Evolutionary conservation across 2,797 vertebrate species (phyloP).

Genomic region (Leptatherina wallacei): DNA sequence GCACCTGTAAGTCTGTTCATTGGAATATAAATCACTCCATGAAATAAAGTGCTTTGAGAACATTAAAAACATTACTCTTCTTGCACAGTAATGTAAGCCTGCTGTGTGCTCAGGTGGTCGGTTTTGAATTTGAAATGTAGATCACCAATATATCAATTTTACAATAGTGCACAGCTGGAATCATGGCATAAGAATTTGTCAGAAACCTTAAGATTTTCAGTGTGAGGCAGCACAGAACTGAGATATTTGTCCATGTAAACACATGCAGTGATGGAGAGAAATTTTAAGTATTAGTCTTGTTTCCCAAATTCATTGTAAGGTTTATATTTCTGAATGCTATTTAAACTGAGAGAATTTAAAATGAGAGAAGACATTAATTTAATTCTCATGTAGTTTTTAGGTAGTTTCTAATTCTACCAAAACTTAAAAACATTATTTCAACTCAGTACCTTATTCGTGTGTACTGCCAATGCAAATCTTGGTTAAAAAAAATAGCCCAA

Average conservation of each 20-base stretch:
- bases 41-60: not conserved
- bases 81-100: not conserved
- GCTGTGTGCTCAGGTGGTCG: too few species aligned
- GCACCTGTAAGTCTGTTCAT: not conserved
- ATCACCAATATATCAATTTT: too few species aligned
- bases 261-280: not conserved
- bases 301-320: not conserved
- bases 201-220: not conserved
- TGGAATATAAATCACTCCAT: not conserved
- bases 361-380: too few species aligned
- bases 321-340: too few species aligned
- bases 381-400: too few species aligned
- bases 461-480: not conserved
- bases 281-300: not conserved
- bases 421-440: not conserved
- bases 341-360: too few species aligned
- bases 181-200: not conserved
- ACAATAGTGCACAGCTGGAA: not conserved
- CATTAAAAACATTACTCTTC: not conserved
- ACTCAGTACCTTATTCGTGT: not conserved
- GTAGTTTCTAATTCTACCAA: not conserved
- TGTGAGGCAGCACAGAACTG: not conserved
- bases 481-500: not conserved
- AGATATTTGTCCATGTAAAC: not conserved
- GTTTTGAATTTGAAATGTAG: too few species aligned